Evolutionary conservation across 2,797 vertebrate species (phyloP).

Genomic region (Toxotes lorentzi): DNA sequence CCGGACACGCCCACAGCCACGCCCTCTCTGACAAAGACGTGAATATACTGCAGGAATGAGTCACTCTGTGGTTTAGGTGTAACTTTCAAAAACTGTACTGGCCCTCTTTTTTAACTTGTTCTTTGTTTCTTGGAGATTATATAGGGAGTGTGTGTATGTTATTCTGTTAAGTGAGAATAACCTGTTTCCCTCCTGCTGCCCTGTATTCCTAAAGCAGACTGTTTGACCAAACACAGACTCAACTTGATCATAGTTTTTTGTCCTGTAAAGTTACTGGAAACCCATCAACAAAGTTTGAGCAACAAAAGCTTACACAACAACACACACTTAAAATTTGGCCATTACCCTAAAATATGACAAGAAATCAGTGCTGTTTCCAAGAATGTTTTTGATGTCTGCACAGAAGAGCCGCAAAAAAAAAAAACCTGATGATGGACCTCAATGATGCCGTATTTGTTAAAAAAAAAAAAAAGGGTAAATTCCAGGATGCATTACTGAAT

Average conservation of each 20-base stretch:
- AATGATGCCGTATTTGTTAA: neutral
- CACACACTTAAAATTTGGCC: too few relatives aligned
- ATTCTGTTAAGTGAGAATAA: constrained; percentile 37
- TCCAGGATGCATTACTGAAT: too few relatives aligned
- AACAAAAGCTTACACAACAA: constrained; percentile 2
- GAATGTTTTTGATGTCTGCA: neutral
- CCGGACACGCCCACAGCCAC: constrained; percentile 37
- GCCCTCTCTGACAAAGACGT: constrained; percentile 26
- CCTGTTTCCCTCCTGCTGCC: constrained; percentile 51
- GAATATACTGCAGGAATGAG: constrained; percentile 40
- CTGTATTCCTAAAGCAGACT: neutral
- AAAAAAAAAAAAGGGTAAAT: neutral
- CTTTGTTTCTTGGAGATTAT: constrained; percentile 47
- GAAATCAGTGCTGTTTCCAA: constrained; percentile 13
- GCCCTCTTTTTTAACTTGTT: constrained; percentile 26
- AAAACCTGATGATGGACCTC: too few relatives aligned
- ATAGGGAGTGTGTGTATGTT: constrained; percentile 46
- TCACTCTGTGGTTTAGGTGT: constrained; percentile 53
- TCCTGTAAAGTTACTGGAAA: constrained; percentile 14
- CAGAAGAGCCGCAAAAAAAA: neutral
- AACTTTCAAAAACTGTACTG: constrained; percentile 10
- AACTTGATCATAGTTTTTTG: neutral
- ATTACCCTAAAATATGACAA: neutral
- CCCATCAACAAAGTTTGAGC: neutral
- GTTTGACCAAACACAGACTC: neutral